phyloP scores from a whole-genome alignment of 2,888 invertebrate species.

The Volucella bombylans region DNA sequence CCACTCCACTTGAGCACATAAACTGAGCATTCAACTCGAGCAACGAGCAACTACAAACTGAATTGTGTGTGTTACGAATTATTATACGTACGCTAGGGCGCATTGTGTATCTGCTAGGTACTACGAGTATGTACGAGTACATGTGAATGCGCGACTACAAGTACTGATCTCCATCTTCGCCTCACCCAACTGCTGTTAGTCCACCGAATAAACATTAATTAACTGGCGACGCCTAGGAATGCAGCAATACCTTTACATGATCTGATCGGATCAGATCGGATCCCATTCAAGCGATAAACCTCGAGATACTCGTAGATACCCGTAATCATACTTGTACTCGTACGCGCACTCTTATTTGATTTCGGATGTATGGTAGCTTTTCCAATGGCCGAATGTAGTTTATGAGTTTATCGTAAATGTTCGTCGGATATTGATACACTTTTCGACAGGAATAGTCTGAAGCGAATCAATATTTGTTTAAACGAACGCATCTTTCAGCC shows the following conservation, averaged over 20 bases:
- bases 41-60: conserved; percentile 23
- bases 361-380: background rate
- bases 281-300: background rate
- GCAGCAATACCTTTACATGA: conserved; percentile 38
- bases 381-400: conserved; percentile 9
- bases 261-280: conserved; percentile 26
- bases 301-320: background rate
- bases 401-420: conserved; percentile 57
- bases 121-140: conserved; percentile 26
- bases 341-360: background rate
- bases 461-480: conserved; percentile 55
- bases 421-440: conserved; percentile 59
- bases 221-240: conserved; percentile 44
- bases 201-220: conserved; percentile 70
- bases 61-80: conserved; percentile 7
- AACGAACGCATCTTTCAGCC: conserved; percentile 26
- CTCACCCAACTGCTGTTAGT: conserved; percentile 64
- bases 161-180: background rate
- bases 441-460: conserved; percentile 29
- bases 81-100: background rate
- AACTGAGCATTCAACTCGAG: conserved; percentile 18
- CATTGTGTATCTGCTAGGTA: conserved; percentile 9
- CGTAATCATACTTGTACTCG: background rate
- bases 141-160: conserved; percentile 6
- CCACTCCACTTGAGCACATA: conserved; percentile 60